Conservation (phyloP, 2,888 invertebrate species). For the Holacanthella duospinosa region DNA sequence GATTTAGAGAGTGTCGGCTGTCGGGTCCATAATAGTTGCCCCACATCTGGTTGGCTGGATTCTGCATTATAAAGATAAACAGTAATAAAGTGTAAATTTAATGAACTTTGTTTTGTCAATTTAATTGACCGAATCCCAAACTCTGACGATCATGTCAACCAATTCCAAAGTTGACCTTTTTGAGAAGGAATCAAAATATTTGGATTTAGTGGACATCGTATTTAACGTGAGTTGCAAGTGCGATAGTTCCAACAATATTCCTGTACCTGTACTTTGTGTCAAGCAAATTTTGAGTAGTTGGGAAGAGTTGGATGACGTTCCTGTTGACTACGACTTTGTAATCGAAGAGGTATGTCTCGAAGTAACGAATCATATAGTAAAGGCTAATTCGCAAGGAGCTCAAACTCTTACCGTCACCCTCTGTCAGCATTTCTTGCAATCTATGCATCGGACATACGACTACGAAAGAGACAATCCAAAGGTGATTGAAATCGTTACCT, state of each 20-base stretch:
- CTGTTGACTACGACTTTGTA: slow-evolving; percentile 8
- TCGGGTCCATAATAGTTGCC: too few relatives aligned
- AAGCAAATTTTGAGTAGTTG: slow-evolving; percentile 5
- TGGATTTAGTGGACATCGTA: neutral
- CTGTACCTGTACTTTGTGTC: neutral
- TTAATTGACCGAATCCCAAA: too few relatives aligned
- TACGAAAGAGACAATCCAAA: neutral
- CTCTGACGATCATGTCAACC: neutral
- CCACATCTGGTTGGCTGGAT: too few relatives aligned
- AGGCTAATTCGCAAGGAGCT: too few relatives aligned
- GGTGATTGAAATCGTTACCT: slow-evolving; percentile 4
- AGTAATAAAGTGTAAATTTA: too few relatives aligned
- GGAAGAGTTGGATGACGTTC: slow-evolving; percentile 4
- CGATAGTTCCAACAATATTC: neutral
- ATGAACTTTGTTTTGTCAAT: too few relatives aligned
- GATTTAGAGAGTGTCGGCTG: too few relatives aligned
- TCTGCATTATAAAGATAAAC: too few relatives aligned
- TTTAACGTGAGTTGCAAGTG: neutral
- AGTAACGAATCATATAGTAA: neutral
- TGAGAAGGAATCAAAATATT: neutral
- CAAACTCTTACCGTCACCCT: neutral
- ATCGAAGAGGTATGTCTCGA: neutral
- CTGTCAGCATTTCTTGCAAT: neutral
- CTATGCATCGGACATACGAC: neutral
- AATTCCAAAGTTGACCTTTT: neutral